Percentiles rank a stretch among this genome's conserved stretches.
Conservation (phyloP, 2,888 invertebrate species). For the Pyrrhosoma nymphula region DNA sequence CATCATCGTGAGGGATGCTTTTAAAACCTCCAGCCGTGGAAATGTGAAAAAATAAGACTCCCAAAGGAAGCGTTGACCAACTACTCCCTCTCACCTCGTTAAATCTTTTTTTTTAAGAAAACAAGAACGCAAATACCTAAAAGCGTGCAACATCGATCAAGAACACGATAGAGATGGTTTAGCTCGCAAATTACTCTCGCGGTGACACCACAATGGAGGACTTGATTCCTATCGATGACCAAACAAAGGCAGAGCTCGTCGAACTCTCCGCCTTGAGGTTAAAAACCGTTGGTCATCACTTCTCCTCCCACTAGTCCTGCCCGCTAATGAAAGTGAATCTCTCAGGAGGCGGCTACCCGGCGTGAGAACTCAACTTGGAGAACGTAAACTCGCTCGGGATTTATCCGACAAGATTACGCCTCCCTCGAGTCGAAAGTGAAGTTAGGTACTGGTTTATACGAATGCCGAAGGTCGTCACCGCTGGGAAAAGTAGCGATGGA, state of each 20-base stretch:
- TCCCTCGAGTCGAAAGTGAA: not conserved
- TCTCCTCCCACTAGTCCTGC: no score
- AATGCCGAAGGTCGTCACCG: not conserved
- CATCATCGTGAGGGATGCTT: not conserved
- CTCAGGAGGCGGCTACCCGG: not conserved
- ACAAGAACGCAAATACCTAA: not conserved
- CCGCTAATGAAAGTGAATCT: slow-evolving; percentile 9
- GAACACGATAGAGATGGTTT: not conserved
- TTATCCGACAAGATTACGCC: not conserved
- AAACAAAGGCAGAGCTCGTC: not conserved
- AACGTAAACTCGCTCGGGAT: not conserved
- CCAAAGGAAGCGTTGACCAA: slow-evolving; percentile 12
- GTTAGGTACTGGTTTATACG: not conserved
- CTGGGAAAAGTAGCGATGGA: not conserved
- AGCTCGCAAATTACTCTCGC: not conserved
- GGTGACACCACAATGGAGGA: not conserved
- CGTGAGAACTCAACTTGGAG: not conserved
- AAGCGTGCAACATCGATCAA: not conserved
- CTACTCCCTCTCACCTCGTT: not conserved
- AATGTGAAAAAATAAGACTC: not conserved
- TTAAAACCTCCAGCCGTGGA: not conserved
- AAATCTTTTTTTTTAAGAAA: not conserved
- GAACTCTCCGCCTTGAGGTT: no score
- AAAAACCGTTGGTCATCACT: not conserved
- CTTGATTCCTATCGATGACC: not conserved